Evolutionary conservation across 2,113 vertebrate genomes (phyloP).

Genomic region (Sturnira hondurensis): DNA sequence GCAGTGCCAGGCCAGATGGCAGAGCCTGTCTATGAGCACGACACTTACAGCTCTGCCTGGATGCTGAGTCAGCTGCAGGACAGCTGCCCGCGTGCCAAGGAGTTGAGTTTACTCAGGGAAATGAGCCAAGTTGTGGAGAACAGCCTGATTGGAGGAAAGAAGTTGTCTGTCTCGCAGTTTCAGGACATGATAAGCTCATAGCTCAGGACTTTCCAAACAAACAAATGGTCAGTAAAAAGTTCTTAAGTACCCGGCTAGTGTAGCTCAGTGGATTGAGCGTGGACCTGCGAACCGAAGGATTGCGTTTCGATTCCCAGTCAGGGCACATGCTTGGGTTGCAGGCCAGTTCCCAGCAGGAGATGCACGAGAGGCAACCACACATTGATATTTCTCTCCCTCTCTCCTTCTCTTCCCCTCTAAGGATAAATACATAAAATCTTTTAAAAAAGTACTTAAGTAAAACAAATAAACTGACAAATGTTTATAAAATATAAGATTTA

Average conservation of each 20-base stretch:
- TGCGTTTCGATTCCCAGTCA: too few relatives aligned
- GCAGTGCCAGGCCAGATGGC: neutral
- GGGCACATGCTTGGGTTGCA: too few relatives aligned
- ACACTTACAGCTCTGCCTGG: neutral
- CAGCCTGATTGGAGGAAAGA: neutral
- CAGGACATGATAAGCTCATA: neutral
- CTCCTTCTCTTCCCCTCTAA: too few relatives aligned
- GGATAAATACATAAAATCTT: too few relatives aligned
- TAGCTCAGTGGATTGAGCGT: too few relatives aligned
- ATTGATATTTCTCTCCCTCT: too few relatives aligned
- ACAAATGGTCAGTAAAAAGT: neutral
- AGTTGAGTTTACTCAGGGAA: neutral
- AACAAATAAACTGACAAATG: neutral
- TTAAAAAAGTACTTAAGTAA: neutral
- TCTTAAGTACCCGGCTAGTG: too few relatives aligned
- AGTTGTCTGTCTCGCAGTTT: neutral
- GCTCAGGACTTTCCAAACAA: neutral
- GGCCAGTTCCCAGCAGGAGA: too few relatives aligned
- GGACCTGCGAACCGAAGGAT: too few relatives aligned
- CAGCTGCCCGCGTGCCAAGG: neutral
- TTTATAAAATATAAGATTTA: neutral
- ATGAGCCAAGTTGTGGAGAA: neutral
- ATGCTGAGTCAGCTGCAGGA: accelerated
- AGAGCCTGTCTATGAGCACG: neutral
- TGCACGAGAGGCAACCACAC: too few relatives aligned